phyloP scores from a whole-genome alignment of 2,888 invertebrate species.

The Drosophila subsilvestris region DNA sequence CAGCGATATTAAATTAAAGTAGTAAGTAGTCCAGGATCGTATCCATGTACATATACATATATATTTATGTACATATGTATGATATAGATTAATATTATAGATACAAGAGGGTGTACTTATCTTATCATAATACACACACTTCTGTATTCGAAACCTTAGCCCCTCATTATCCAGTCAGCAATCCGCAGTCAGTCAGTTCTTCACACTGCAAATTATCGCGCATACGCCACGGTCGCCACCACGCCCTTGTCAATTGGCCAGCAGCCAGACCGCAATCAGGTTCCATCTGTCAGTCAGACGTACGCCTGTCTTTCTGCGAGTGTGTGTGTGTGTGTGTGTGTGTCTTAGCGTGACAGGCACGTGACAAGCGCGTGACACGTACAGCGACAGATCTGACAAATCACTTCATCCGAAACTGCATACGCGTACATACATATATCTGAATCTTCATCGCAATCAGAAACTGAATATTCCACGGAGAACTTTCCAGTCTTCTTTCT shows the following conservation, averaged over 20 bases:
- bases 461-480: neutral
- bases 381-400: conserved; percentile 27
- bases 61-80: neutral
- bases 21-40: too few relatives aligned
- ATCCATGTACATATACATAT: too few relatives aligned
- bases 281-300: conserved; percentile 14
- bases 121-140: neutral
- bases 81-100: neutral
- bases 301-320: neutral
- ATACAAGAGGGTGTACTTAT: neutral
- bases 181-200: conserved; percentile 1
- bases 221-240: conserved; percentile 27
- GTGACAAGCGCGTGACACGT: conserved; percentile 33
- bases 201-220: conserved; percentile 21
- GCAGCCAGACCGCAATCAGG: conserved; percentile 22
- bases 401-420: conserved; percentile 6
- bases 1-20: too few relatives aligned
- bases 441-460: neutral
- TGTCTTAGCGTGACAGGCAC: conserved; percentile 5
- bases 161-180: conserved; percentile 7
- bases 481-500: too few relatives aligned
- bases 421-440: neutral
- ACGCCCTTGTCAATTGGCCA: conserved; percentile 3
- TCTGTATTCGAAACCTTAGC: neutral
- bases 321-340: neutral